Percentiles rank a stretch among this genome's conserved stretches.
phyloP scores from a whole-genome alignment of 2,797 vertebrate species.

The Acipenser transmontanus region DNA sequence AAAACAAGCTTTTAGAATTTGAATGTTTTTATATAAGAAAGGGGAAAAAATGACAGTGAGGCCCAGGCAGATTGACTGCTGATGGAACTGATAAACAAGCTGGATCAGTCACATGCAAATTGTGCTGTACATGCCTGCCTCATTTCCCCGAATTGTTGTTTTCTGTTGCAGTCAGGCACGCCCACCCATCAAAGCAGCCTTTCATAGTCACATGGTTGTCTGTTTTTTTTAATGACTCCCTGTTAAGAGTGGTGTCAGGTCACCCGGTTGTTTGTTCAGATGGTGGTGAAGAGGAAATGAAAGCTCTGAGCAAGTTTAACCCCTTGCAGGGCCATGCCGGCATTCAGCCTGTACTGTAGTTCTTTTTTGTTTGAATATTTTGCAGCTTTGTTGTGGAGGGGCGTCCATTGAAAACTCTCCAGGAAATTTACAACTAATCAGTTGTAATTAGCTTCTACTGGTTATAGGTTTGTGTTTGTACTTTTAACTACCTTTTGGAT shows the following conservation, averaged over 20 bases:
- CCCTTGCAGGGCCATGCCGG: constrained; percentile 40
- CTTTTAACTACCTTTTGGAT: too few species aligned
- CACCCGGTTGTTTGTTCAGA: constrained; percentile 71
- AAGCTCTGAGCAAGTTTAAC: constrained; percentile 49
- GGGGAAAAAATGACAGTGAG: too few species aligned
- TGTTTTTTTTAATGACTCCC: constrained; percentile 32
- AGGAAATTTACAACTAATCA: too few species aligned
- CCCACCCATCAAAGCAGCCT: constrained; percentile 58
- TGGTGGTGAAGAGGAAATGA: constrained; percentile 65
- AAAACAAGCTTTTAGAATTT: too few species aligned
- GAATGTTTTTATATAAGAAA: too few species aligned
- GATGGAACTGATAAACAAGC: constrained; percentile 46
- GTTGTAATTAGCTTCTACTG: too few species aligned
- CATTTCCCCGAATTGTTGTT: constrained; percentile 67
- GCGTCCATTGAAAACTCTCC: too few species aligned
- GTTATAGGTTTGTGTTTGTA: too few species aligned
- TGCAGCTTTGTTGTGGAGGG: too few species aligned
- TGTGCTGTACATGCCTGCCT: constrained; percentile 49
- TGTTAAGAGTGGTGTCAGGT: constrained; percentile 59
- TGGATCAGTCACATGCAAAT: constrained; percentile 48
- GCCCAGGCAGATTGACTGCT: constrained; percentile 34
- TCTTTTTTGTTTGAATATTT: too few species aligned
- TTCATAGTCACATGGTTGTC: constrained; percentile 27
- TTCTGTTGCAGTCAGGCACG: constrained; percentile 53
- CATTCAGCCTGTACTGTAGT: too few species aligned